A percentile compares a stretch with the other conserved stretches of the same genome.
Conservation (phyloP, 2,113 vertebrate genomes). For the Jacana jacana region DNA sequence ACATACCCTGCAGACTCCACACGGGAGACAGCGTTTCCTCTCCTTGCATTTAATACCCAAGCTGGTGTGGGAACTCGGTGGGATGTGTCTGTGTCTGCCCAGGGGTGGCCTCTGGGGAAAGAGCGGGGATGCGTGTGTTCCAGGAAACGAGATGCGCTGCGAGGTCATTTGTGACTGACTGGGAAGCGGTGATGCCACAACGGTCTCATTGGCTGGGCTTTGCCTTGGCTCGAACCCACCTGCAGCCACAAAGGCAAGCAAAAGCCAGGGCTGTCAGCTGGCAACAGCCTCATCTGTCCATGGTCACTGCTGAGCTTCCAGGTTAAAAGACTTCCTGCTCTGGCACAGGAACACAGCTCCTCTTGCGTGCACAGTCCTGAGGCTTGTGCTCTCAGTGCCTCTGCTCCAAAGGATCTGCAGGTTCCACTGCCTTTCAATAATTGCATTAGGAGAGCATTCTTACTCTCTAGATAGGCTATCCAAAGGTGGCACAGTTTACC, state of each 20-base stretch:
- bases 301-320: neutral
- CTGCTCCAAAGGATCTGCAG: neutral
- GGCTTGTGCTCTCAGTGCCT: neutral
- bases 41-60: neutral
- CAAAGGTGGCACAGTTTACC: neutral
- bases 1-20: neutral
- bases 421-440: neutral
- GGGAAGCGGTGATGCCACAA: neutral
- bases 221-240: conserved; percentile 9
- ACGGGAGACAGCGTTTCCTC: neutral
- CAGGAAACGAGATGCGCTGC: neutral
- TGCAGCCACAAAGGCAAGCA: neutral
- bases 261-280: neutral
- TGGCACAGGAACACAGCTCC: neutral
- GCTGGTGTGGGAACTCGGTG: neutral
- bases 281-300: neutral
- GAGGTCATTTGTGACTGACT: neutral
- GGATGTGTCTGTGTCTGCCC: neutral
- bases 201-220: neutral
- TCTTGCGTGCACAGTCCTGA: neutral
- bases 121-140: neutral
- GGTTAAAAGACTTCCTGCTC: neutral
- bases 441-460: neutral
- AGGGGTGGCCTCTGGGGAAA: neutral
- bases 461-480: neutral